Conservation (phyloP, 1,140 invertebrate species). For the silkworm (Bombyx mori) region DNA sequence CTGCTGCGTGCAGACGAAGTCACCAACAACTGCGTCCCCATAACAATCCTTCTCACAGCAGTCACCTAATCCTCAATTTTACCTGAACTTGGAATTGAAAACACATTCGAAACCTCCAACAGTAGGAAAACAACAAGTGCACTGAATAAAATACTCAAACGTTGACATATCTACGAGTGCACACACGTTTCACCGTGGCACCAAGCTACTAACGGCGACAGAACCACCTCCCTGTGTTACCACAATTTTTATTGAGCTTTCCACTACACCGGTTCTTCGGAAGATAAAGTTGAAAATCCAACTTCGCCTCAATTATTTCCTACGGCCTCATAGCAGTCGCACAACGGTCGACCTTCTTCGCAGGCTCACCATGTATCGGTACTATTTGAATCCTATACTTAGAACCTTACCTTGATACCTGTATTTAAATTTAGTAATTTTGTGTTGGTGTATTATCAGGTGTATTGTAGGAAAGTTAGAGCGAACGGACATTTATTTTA, state of each 20-base stretch:
- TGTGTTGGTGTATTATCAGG: slow-evolving; percentile 25
- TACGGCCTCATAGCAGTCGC: slow-evolving; percentile 60
- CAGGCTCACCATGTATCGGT: slow-evolving; percentile 64
- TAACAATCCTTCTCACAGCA: slow-evolving; percentile 49
- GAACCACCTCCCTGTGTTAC: slow-evolving; percentile 34
- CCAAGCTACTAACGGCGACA: slow-evolving; percentile 37
- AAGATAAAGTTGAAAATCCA: slow-evolving; percentile 49
- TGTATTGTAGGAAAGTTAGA: slow-evolving; percentile 16
- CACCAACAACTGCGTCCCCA: slow-evolving; percentile 51
- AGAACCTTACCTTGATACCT: slow-evolving; percentile 62
- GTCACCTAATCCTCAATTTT: slow-evolving; percentile 49
- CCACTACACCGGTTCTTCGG: slow-evolving; percentile 41
- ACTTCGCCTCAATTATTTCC: slow-evolving; percentile 50
- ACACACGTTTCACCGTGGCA: slow-evolving; percentile 55
- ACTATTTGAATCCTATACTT: slow-evolving; percentile 66
- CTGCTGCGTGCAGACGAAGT: slow-evolving; percentile 56
- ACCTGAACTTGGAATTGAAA: slow-evolving; percentile 28
- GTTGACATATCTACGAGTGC: slow-evolving; percentile 55
- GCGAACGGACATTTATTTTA: too few relatives aligned
- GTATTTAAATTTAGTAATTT: slow-evolving; percentile 40
- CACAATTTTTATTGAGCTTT: slow-evolving; percentile 49
- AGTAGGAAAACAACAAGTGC: slow-evolving; percentile 38
- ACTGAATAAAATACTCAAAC: slow-evolving; percentile 41
- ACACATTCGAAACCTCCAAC: slow-evolving; percentile 41
- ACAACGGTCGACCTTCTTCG: slow-evolving; percentile 50